Base-by-base conservation (phyloP, 2,888 invertebrate species). In the Macrosiphum euphorbiae region DNA sequence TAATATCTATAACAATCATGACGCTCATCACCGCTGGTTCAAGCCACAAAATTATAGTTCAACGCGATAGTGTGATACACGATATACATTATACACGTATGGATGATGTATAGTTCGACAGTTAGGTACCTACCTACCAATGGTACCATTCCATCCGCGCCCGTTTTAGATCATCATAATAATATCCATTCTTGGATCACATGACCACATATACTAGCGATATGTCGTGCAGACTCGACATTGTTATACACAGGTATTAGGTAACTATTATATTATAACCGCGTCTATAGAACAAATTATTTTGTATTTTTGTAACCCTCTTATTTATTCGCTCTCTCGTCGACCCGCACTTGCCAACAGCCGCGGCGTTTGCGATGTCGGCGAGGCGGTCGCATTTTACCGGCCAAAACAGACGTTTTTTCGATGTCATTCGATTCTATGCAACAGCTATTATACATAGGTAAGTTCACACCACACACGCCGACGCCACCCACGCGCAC, bases 391-490 rank as follows among this genome's bases (percentile, higher is more conserved):
- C 47, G 11, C 91, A 58, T 91, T 91, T 91, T 47, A 44, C n/a
- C 58, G 11, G 24, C 67, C 47, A 4, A 61, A 86, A 35, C 91
- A 86, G 86, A 91, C 91, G 50, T 58, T 44, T 52, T 58, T 50
- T 50, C 50, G 50, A 13, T 24, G 58, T 91, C 85, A n/a, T 91
- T 47, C 86, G 86, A 91, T 91, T 85, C 44, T 41, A 90, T 47
- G 61, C 20, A 35, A 47, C 26, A 3, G 20, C n/a, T 26, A 28
- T 44, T 52, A 3, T n/a, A n/a, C 26, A 58, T 41, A 2, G 28
- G 3, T 52, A 52, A 20, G 50, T 50, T 47, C 47, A n/a, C 87
- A n/a, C 87, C 50, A 35, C n/a, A 16, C 50, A 86, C 86, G 28
- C 47, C 44, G 10, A 50, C 88, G 11, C 7, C 35, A 26, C 35